Conservation (phyloP, 2,888 invertebrate genomes). For the Calephelis perditalis region DNA sequence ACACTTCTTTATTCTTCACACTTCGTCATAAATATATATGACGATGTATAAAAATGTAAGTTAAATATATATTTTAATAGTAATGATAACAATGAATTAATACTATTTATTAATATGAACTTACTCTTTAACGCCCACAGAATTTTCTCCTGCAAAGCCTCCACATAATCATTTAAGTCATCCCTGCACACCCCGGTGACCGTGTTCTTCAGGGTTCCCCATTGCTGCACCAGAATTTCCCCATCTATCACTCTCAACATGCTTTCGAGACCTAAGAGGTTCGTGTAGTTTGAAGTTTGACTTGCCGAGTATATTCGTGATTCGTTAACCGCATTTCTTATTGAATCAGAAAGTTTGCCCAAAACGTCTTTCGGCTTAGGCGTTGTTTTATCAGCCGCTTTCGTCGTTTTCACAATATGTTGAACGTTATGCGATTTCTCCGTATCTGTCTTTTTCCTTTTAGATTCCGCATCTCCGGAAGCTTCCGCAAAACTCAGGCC, state of each 20-base stretch:
- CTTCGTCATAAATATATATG: too few relatives aligned
- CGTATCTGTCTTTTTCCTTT: constrained; percentile 46
- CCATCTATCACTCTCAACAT: constrained; percentile 78
- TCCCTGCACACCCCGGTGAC: constrained; percentile 72
- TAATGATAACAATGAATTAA: constrained; percentile 2
- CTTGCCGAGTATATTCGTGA: constrained; percentile 43
- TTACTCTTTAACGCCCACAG: constrained; percentile 86
- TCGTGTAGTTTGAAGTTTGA: constrained; percentile 33
- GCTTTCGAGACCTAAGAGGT: constrained; percentile 60
- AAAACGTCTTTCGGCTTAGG: constrained; percentile 49
- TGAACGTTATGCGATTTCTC: constrained; percentile 69
- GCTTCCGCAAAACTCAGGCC: constrained; percentile 61
- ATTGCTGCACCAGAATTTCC: constrained; percentile 75
- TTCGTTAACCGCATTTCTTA: constrained; percentile 57
- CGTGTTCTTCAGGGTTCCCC: constrained; percentile 65
- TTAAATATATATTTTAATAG: too few relatives aligned
- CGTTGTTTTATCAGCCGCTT: constrained; percentile 8
- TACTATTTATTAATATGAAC: constrained; percentile 40
- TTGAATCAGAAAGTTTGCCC: constrained; percentile 52
- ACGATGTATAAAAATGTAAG: too few relatives aligned
- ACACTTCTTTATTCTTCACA: too few relatives aligned
- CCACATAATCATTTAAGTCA: constrained; percentile 42
- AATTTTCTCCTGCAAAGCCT: constrained; percentile 74
- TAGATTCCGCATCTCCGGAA: constrained; percentile 45
- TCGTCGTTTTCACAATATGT: constrained; percentile 60